Evolutionary conservation across 1,140 invertebrate species (phyloP).

Genomic region (Tachypleus tridentatus): DNA sequence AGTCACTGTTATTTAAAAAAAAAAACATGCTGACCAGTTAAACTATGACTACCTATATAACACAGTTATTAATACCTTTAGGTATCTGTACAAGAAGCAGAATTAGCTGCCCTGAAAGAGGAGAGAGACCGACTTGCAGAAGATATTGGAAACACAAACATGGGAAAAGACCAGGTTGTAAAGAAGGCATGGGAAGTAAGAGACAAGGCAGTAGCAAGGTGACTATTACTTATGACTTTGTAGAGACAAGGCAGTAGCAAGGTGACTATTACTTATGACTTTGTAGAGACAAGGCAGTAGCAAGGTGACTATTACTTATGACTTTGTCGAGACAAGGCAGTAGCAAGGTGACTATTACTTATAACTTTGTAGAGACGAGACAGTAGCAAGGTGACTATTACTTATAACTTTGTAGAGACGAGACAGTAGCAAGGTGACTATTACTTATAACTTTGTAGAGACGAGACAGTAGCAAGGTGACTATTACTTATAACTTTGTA

Average conservation of each 20-base stretch:
- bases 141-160: constrained; percentile 46
- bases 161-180: constrained; percentile 59
- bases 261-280: no score
- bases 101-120: constrained; percentile 60
- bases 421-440: no score
- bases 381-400: no score
- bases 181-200: constrained; percentile 59
- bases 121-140: constrained; percentile 63
- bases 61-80: constrained; percentile 27
- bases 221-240: constrained; percentile 1
- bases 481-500: no score
- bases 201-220: constrained; percentile 68
- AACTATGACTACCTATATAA: no score
- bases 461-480: no score
- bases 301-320: background rate
- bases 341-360: no score
- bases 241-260: background rate
- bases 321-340: background rate
- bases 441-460: no score
- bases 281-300: no score
- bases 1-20: constrained; percentile 3
- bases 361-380: no score
- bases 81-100: constrained; percentile 66
- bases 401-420: no score
- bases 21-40: constrained; percentile 2